phyloP scores from a whole-genome alignment of 2,888 invertebrate genomes.

The Caenorhabditis sulstoni region DNA sequence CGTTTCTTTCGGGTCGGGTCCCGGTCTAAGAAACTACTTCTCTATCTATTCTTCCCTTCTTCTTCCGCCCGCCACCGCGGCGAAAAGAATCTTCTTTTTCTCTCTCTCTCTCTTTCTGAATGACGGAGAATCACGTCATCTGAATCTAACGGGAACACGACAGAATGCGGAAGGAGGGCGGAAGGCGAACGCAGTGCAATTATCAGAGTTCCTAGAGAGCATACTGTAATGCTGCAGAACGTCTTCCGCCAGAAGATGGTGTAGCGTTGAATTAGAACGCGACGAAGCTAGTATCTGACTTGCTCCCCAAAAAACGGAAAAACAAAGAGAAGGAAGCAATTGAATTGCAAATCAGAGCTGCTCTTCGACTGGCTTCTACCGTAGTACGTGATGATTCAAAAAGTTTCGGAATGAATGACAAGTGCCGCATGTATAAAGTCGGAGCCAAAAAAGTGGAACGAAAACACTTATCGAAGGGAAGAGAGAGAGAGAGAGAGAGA shows the following conservation, averaged over 20 bases:
- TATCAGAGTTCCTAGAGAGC: not conserved
- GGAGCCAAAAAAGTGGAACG: slow-evolving; percentile 9
- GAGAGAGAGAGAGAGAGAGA: not conserved
- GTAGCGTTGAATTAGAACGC: slow-evolving; percentile 2
- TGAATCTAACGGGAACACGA: not conserved
- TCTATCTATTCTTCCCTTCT: slow-evolving; percentile 17
- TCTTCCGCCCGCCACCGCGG: slow-evolving; percentile 22
- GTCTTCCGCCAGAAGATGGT: not conserved
- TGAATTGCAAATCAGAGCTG: slow-evolving; percentile 11
- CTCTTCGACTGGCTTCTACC: not conserved
- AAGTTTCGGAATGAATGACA: not conserved
- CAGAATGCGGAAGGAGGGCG: slow-evolving; percentile 13
- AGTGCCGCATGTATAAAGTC: not conserved
- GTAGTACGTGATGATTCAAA: not conserved
- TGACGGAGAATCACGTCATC: slow-evolving; percentile 43
- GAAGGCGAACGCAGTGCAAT: slow-evolving; percentile 6
- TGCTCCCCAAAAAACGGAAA: not conserved
- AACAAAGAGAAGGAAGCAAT: slow-evolving; percentile 5
- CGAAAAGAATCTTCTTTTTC: slow-evolving; percentile 28
- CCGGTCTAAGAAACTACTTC: slow-evolving; percentile 42
- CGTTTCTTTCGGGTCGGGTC: slow-evolving; percentile 45
- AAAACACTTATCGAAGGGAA: slow-evolving; percentile 20
- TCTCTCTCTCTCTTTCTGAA: slow-evolving; percentile 23
- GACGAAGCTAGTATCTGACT: not conserved
- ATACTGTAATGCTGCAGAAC: not conserved